These are phyloP conservation scores for Orgyia antiqua DNA, from an alignment of 2,888 invertebrate genomes.

Conservation along the genomic window DNA sequence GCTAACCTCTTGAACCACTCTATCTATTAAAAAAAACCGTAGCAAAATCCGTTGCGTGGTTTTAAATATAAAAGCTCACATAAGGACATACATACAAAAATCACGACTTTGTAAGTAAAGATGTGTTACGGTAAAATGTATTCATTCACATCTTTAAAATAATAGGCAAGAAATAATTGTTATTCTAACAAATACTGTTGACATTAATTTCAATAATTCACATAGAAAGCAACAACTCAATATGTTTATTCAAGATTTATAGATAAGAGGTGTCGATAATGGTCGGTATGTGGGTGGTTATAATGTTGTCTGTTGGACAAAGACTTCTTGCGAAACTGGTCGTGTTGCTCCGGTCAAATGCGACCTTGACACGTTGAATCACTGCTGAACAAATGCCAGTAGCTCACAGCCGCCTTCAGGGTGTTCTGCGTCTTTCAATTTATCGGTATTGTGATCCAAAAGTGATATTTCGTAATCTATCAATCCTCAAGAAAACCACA, in stretches of 20 bases:
- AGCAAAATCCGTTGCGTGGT: too few relatives aligned
- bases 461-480: slow-evolving; percentile 3
- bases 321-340: slow-evolving; percentile 42
- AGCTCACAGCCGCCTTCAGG: slow-evolving; percentile 3
- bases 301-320: slow-evolving; percentile 30
- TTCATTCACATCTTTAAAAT: too few relatives aligned
- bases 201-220: slow-evolving; percentile 19
- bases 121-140: too few relatives aligned
- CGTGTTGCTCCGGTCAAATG: slow-evolving; percentile 20
- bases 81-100: too few relatives aligned
- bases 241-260: slow-evolving; percentile 38
- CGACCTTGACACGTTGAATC: slow-evolving; percentile 46
- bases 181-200: too few relatives aligned
- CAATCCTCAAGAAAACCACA: not conserved
- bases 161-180: too few relatives aligned
- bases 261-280: slow-evolving; percentile 30
- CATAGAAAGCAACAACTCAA: slow-evolving; percentile 30
- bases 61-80: too few relatives aligned
- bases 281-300: slow-evolving; percentile 28
- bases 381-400: slow-evolving; percentile 21
- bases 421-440: slow-evolving; percentile 1
- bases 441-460: not conserved
- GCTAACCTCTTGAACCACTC: too few relatives aligned
- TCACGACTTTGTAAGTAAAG: too few relatives aligned
- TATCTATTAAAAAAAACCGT: too few relatives aligned